Conservation (phyloP, 1,140 invertebrate species). For the Chironomus striatipennis region DNA sequence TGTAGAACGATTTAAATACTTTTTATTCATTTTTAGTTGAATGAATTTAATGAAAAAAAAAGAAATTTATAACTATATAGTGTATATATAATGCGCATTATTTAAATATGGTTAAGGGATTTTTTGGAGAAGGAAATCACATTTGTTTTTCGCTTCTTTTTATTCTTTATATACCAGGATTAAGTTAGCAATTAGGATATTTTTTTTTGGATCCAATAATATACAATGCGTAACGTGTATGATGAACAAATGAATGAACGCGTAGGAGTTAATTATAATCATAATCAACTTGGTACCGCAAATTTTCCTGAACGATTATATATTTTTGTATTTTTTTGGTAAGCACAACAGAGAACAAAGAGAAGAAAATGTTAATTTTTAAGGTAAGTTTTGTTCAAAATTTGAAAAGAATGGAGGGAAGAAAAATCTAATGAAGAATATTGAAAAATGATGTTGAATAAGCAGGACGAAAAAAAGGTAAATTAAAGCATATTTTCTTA, state of each 20-base stretch:
- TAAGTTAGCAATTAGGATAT: background rate
- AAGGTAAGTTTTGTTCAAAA: background rate
- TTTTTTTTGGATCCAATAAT: background rate
- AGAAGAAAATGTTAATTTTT: background rate
- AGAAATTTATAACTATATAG: background rate
- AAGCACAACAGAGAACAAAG: background rate
- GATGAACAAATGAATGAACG: background rate
- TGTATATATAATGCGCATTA: background rate
- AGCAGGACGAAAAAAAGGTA: no score
- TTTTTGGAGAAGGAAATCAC: background rate
- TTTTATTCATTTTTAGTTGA: background rate
- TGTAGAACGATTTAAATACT: slow-evolving; percentile 2
- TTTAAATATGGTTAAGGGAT: background rate
- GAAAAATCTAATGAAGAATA: background rate
- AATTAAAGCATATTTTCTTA: background rate
- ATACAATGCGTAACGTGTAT: background rate
- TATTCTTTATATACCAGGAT: background rate
- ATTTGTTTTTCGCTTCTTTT: background rate
- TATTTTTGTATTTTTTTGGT: background rate
- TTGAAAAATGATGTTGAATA: background rate
- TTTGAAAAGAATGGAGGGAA: background rate
- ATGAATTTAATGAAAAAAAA: background rate
- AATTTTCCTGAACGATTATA: background rate
- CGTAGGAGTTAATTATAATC: slow-evolving; percentile 13
- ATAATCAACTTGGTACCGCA: slow-evolving; percentile 18